Evolutionary conservation across 2,113 vertebrate genomes (phyloP), one percentile per base, ranked within the genome.

Genomic region (Onychostoma macrolepis): DNA sequence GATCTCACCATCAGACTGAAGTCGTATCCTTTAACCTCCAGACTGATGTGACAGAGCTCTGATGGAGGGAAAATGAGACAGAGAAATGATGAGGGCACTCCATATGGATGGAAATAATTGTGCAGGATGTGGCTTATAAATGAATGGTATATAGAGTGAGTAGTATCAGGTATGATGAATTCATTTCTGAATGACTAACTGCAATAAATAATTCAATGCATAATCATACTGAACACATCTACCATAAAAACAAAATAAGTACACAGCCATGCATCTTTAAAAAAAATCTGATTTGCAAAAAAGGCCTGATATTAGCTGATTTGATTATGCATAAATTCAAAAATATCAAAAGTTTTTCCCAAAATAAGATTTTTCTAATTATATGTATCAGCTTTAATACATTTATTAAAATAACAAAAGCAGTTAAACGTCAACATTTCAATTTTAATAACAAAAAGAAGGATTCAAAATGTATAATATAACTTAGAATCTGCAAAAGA

Each of bases 1-100:
- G 92, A 87, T 4, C 61, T 88, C 53, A 90, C 63, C 9, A 8
- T 87, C 10, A 97, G 93, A 0, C 85, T 91, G 92, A 97, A 96
- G 15, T 93, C 92, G 33, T 92, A 95, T 84, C 93, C 91, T 69
- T 95, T 92, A 83, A 95, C 61, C 28, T 88, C 88, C 48, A 96
- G 90, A 87, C 91, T 92, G 87, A 93, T 74, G 5, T 78, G 80
- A 86, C 71, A 91, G 43, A 85, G 87, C 83, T 89, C 92, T 92
- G 90, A 80, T 92, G 89, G 80, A 72, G 80, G 83, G 88, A 90
- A 65, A 48, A 26, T n/a, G n/a, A 90, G 4, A 85, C 8, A 50
- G 1, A 86, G 17, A 56, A 30, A 86, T 36, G 1, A 69, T 19
- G 28, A 19, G 28, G 6, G 15, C 17, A 69, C 67, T 11, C 53